Conservation (phyloP, 2,888 invertebrate species). For the Sarcophaga rosellei region DNA sequence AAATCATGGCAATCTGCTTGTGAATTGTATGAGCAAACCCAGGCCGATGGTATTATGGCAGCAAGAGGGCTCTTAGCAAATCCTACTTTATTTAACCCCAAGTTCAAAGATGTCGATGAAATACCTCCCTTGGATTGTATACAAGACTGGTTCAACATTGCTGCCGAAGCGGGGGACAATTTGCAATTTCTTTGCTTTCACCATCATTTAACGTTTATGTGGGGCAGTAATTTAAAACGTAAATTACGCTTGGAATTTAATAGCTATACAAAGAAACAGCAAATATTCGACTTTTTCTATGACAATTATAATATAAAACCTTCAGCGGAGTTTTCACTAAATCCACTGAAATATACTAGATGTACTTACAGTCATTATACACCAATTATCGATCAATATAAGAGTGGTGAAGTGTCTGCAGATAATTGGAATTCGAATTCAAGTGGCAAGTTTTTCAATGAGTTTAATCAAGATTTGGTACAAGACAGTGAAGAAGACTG, state of each 20-base stretch:
- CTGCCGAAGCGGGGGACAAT: conserved; percentile 83
- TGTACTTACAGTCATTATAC: conserved; percentile 73
- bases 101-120: conserved; percentile 40
- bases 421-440: conserved; percentile 68
- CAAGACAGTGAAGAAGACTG: conserved; percentile 67
- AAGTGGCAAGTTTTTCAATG: conserved; percentile 76
- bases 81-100: conserved; percentile 90
- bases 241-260: conserved; percentile 90
- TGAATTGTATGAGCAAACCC: conserved; percentile 85
- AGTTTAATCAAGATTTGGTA: conserved; percentile 70
- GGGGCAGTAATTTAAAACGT: conserved; percentile 90
- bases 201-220: conserved; percentile 98
- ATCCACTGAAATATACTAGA: conserved; percentile 69
- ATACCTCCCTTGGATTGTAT: conserved; percentile 89
- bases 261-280: conserved; percentile 85
- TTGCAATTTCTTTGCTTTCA: conserved; percentile 94
- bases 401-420: conserved; percentile 1
- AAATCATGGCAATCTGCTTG: conserved; percentile 88
- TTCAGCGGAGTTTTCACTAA: conserved; percentile 13
- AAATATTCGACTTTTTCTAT: conserved; percentile 87
- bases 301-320: conserved; percentile 83
- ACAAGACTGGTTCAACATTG: conserved; percentile 90
- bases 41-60: conserved; percentile 93
- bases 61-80: conserved; percentile 95
- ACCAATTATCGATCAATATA: conserved; percentile 59